Conservation (phyloP, 2,888 invertebrate genomes). For the Dolichomitus sp. region DNA sequence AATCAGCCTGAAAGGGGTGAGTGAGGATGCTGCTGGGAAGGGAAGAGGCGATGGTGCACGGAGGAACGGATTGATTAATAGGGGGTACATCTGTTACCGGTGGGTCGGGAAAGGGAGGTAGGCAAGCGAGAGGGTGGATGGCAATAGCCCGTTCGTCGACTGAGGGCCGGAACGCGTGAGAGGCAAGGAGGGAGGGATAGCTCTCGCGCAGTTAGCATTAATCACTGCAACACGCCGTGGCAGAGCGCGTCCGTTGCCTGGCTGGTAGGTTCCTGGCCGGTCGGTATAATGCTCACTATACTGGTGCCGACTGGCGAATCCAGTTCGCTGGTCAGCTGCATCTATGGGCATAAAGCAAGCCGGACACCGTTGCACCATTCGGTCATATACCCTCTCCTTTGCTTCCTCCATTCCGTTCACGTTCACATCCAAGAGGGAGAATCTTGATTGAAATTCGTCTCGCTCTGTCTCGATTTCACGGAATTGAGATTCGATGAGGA, state of each 20-base stretch:
- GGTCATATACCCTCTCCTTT: constrained; percentile 47
- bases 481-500: constrained; percentile 45
- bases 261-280: constrained; percentile 77
- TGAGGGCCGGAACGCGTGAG: constrained; percentile 50
- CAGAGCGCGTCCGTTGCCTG: constrained; percentile 70
- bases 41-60: constrained; percentile 45
- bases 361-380: constrained; percentile 50
- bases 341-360: constrained; percentile 57
- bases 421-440: constrained; percentile 34
- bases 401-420: constrained; percentile 56
- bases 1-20: constrained; percentile 51
- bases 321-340: constrained; percentile 64
- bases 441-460: constrained; percentile 59
- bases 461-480: constrained; percentile 38
- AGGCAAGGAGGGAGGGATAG: constrained; percentile 76
- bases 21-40: constrained; percentile 49
- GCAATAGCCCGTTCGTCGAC: constrained; percentile 77
- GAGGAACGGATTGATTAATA: constrained; percentile 83
- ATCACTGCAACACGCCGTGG: constrained; percentile 84
- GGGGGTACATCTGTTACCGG: constrained; percentile 85
- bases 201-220: constrained; percentile 83
- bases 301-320: constrained; percentile 56
- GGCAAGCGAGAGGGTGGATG: constrained; percentile 80
- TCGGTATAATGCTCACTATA: constrained; percentile 79
- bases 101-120: constrained; percentile 65